Evolutionary conservation across 2,113 vertebrate species (phyloP).

Genomic region (Aspidoscelis tigris): DNA sequence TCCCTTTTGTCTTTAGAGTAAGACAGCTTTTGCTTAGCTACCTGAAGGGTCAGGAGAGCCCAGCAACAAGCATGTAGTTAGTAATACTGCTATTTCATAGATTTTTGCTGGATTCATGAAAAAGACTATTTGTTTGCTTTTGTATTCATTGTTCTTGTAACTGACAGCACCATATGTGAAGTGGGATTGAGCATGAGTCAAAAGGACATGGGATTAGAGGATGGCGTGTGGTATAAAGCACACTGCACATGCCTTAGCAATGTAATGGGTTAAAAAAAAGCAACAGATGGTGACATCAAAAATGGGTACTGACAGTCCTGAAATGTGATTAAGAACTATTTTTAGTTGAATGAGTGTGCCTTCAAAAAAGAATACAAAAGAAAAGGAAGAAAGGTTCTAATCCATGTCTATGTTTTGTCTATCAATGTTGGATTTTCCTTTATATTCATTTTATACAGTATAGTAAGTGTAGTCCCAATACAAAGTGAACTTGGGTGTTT

Average conservation of each 20-base stretch:
- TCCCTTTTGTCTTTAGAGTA: no score
- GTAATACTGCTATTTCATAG: neutral
- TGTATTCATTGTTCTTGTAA: constrained; percentile 50
- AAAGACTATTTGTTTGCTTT: constrained; percentile 35
- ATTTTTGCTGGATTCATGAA: constrained; percentile 55
- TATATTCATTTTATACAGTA: neutral
- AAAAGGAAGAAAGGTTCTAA: neutral
- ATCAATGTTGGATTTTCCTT: neutral
- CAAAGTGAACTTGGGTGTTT: no score
- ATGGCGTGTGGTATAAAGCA: constrained; percentile 54
- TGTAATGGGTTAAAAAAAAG: constrained; percentile 42
- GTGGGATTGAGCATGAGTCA: neutral
- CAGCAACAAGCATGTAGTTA: no score
- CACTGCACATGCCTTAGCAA: constrained; percentile 40
- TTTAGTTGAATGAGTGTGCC: neutral
- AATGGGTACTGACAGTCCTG: constrained; percentile 26
- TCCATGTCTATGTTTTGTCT: neutral
- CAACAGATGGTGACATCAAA: constrained; percentile 39
- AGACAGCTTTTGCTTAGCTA: no score
- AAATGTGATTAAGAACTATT: constrained; percentile 18
- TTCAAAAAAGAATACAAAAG: neutral
- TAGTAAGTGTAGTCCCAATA: neutral
- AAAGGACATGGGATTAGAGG: constrained; percentile 54
- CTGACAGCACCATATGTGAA: constrained; percentile 36
- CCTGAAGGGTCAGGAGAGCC: no score